Evolutionary conservation across 1,140 invertebrate species (phyloP).

Genomic region (Cyphomyrmex costatus): DNA sequence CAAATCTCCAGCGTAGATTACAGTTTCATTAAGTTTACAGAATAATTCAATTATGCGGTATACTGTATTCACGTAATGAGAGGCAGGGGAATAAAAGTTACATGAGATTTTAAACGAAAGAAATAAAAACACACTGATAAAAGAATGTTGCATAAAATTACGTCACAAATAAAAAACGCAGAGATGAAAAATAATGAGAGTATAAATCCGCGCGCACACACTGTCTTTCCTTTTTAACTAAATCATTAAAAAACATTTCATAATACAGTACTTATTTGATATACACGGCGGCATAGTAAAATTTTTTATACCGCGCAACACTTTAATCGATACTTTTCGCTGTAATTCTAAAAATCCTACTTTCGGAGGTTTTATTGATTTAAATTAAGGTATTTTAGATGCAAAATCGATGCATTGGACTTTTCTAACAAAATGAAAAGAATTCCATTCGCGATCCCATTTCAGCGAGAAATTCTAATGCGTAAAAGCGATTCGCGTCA

Average conservation of each 20-base stretch:
- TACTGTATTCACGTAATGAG: not conserved
- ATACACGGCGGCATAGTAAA: not conserved
- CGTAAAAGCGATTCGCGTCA: constrained; percentile 58
- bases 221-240: not conserved
- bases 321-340: not conserved
- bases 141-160: constrained; percentile 14
- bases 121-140: constrained; percentile 27
- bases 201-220: not conserved
- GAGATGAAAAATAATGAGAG: not conserved
- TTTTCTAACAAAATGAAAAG: not conserved
- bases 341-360: not conserved
- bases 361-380: not conserved
- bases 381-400: not conserved
- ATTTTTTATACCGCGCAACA: not conserved
- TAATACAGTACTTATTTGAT: constrained; percentile 18
- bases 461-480: not conserved
- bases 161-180: not conserved
- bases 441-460: constrained; percentile 30
- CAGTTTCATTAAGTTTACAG: constrained; percentile 33
- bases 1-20: constrained; percentile 66
- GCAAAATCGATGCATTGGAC: not conserved
- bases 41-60: constrained; percentile 27
- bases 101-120: not conserved
- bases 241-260: not conserved
- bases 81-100: constrained; percentile 21